phyloP scores from a whole-genome alignment of 2,888 invertebrate species.

The Theodoxus fluviatilis region DNA sequence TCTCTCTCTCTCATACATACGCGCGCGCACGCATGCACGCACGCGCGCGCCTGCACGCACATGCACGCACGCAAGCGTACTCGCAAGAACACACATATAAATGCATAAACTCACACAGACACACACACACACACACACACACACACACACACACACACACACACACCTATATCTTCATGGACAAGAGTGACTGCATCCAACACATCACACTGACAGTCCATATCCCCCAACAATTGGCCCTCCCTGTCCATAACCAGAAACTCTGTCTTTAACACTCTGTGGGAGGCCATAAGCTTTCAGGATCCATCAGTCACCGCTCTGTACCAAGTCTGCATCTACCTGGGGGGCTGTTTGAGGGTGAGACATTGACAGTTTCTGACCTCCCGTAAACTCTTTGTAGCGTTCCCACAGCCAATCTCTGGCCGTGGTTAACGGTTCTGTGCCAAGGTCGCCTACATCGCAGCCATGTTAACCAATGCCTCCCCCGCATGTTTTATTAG shows the following conservation, averaged over 20 bases:
- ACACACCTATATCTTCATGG: neutral
- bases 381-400: no score
- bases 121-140: neutral
- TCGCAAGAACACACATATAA: neutral
- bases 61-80: neutral
- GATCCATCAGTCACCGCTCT: no score
- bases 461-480: no score
- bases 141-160: neutral
- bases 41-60: slow-evolving; percentile 5
- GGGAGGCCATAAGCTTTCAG: no score
- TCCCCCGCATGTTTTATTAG: no score
- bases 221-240: no score
- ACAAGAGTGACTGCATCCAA: slow-evolving; percentile 1
- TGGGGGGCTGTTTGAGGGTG: slow-evolving; percentile 16
- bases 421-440: no score
- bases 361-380: no score
- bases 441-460: no score
- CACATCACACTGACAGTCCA: no score
- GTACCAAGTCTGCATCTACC: slow-evolving; percentile 22
- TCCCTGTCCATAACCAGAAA: no score
- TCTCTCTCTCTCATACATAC: slow-evolving; percentile 14
- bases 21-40: slow-evolving; percentile 13
- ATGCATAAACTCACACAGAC: neutral
- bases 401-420: no score
- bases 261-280: neutral